Base-by-base conservation (phyloP, 2,113 vertebrate genomes). In the Pontoporia blainvillei region DNA sequence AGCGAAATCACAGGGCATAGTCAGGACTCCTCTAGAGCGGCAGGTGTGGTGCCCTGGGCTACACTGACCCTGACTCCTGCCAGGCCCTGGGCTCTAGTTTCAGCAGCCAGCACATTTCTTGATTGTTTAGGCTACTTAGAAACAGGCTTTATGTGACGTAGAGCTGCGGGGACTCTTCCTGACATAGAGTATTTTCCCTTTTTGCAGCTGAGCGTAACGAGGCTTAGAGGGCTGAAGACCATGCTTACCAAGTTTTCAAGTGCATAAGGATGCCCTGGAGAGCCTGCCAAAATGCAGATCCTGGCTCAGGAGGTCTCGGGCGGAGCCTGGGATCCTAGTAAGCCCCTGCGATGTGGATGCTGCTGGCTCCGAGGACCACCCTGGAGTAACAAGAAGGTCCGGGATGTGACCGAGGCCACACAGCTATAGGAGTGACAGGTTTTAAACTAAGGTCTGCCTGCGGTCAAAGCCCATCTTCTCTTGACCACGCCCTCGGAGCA, bases 1-100 rank as follows among this genome's bases (percentile, higher is more conserved):
- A 41, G 15, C 5, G 76, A 57, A 54, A 39, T 5, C 54, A 12
- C 27, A n/a, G 57, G 4, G 54, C 44, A 31, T 31, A 23, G 21
- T 36, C 25, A 4, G 34, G 39, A 23, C 0, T 1, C 62, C 62
- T 8, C 17, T 3, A 2, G 54, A 23, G 44, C 44, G 8, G 23
- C 9, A 75, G 20, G 4, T 3, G 4, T 3, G 21, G 34, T 11
- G 46, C 27, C 54, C 83, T 7, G 11, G 57, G 78, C 21, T 31
- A n/a, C 6, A 6, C 6, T 18, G n/a, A n/a, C n/a, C 27, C 81
- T 79, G 81, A 41, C 18, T 8, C 41, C 34, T 18, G 21, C 29
- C 73, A 23, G 36, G 49, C 75, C 44, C 82, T 2, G 23, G 66
- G 20, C 17, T 62, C 62, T 14, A 17, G 29, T 52, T 6, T 39